These are phyloP conservation scores for Halesus radiatus DNA, from an alignment of 1,140 invertebrate species.

Conservation along the genomic window DNA sequence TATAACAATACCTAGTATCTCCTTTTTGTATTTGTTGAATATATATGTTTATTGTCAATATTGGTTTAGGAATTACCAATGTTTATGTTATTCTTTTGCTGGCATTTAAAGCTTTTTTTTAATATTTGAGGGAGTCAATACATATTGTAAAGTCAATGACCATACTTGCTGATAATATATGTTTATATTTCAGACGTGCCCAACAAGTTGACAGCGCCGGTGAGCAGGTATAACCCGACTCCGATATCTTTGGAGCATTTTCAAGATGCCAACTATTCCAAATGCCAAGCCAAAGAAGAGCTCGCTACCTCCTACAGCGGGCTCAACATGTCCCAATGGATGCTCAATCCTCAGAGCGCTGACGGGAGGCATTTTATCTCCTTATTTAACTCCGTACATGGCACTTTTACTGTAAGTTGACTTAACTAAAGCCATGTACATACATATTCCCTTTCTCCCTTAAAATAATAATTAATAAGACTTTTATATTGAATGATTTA, in stretches of 20 bases:
- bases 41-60: too few relatives aligned
- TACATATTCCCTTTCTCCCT: neutral
- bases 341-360: conserved; percentile 48
- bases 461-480: neutral
- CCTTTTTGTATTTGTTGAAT: too few relatives aligned
- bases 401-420: conserved; percentile 41
- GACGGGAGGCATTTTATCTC: conserved; percentile 51
- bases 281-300: conserved; percentile 33
- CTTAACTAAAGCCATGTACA: neutral
- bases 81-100: too few relatives aligned
- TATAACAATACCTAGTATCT: too few relatives aligned
- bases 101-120: too few relatives aligned
- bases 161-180: too few relatives aligned
- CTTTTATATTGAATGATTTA: neutral
- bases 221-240: conserved; percentile 48
- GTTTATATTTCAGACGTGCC: conserved; percentile 35
- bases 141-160: too few relatives aligned
- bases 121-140: too few relatives aligned
- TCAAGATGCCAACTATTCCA: conserved; percentile 32
- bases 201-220: conserved; percentile 44
- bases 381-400: conserved; percentile 41
- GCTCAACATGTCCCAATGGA: conserved; percentile 36
- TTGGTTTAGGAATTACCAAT: too few relatives aligned
- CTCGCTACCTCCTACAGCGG: neutral
- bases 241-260: conserved; percentile 41